Evolutionary conservation across 2,113 vertebrate genomes (phyloP).

Genomic region (Lepisosteus oculatus): DNA sequence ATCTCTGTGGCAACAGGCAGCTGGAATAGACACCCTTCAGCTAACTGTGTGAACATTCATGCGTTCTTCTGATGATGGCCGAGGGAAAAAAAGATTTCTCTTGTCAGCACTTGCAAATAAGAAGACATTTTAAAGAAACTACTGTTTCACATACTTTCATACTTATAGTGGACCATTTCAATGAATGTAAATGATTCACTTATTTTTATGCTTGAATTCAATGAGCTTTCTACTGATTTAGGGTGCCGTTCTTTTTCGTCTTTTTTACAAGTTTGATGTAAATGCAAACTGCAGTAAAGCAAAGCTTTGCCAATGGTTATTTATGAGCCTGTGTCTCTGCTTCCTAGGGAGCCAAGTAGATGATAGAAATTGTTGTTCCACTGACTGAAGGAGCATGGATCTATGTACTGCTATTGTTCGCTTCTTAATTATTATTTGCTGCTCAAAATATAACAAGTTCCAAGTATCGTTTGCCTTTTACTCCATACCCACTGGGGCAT

Average conservation of each 20-base stretch:
- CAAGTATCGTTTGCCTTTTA: neutral
- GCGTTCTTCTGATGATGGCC: too few species aligned
- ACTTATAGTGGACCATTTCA: too few species aligned
- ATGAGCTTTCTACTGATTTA: neutral
- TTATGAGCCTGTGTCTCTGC: slow-evolving; percentile 10
- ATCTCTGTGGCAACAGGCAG: neutral
- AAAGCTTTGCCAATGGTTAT: slow-evolving; percentile 1
- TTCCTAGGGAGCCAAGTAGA: neutral
- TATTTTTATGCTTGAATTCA: neutral
- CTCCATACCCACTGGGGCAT: neutral
- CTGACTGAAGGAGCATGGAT: slow-evolving; percentile 13
- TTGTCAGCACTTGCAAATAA: too few species aligned
- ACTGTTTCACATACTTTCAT: too few species aligned
- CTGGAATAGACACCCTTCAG: neutral
- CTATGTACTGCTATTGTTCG: slow-evolving; percentile 11
- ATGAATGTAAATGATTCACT: slow-evolving; percentile 1
- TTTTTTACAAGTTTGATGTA: neutral
- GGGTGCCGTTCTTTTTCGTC: neutral
- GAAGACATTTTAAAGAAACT: too few species aligned
- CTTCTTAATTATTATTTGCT: neutral
- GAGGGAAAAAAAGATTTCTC: too few species aligned
- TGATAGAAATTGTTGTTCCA: slow-evolving; percentile 30
- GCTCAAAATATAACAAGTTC: neutral
- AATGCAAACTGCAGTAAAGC: neutral
- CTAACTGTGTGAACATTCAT: neutral